A percentile compares a stretch with the other conserved stretches of the same genome.
Evolutionary conservation across 2,113 vertebrate species (phyloP).

Genomic region (Neotoma lepida): DNA sequence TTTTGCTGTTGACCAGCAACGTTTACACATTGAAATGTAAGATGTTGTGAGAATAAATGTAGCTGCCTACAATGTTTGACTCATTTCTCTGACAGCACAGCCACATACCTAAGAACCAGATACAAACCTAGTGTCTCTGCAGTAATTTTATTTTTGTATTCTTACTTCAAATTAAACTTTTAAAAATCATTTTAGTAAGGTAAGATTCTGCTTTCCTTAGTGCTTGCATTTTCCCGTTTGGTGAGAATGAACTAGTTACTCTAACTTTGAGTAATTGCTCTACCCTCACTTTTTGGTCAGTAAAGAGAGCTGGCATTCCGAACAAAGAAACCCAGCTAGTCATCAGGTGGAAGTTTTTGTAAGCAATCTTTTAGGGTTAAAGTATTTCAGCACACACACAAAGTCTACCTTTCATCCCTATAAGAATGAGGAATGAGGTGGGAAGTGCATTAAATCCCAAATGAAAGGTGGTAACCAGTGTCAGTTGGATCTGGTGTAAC

Average conservation of each 20-base stretch:
- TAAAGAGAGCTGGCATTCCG: neutral
- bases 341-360: neutral
- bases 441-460: neutral
- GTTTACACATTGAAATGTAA: conserved; percentile 93
- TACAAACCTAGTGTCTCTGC: neutral
- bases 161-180: conserved; percentile 16
- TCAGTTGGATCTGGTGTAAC: neutral
- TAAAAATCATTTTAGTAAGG: conserved; percentile 39
- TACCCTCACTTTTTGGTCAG: neutral
- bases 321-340: neutral
- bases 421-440: neutral
- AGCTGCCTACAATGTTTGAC: conserved; percentile 82
- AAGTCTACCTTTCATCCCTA: neutral
- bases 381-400: neutral
- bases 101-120: neutral
- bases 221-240: neutral
- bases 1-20: conserved; percentile 87
- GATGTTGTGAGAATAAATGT: conserved; percentile 96
- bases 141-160: conserved; percentile 51
- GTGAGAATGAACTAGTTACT: neutral
- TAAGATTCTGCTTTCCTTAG: conserved; percentile 25
- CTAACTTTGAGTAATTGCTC: neutral
- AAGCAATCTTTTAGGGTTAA: neutral
- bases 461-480: neutral
- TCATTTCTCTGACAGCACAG: conserved; percentile 71